These are phyloP conservation scores for Tachina grossa DNA, from an alignment of 2,888 invertebrate species.

Conservation along the genomic window DNA sequence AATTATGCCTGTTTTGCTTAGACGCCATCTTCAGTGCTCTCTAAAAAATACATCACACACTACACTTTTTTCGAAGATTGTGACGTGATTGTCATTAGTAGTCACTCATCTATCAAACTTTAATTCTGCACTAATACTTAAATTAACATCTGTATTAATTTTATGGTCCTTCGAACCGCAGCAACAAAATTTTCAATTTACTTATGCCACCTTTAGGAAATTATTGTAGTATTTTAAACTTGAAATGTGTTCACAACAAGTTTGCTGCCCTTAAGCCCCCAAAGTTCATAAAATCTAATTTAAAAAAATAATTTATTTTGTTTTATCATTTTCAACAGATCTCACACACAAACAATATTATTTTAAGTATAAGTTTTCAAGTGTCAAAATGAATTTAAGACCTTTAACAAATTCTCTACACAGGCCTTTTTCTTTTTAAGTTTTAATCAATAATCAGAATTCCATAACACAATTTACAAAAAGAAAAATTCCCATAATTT, in stretches of 20 bases:
- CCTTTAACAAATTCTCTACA: not conserved
- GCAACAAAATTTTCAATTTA: not conserved
- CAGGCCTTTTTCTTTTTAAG: not conserved
- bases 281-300: not conserved
- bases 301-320: not conserved
- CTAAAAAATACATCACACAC: too few species aligned
- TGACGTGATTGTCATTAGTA: too few species aligned
- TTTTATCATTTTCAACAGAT: not conserved
- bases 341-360: not conserved
- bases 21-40: too few species aligned
- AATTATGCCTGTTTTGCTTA: too few species aligned
- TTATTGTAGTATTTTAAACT: not conserved
- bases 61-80: too few species aligned
- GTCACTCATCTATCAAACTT: too few species aligned
- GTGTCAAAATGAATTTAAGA: not conserved
- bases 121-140: too few species aligned
- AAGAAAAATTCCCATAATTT: slow-evolving; percentile 37
- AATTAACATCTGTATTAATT: too few species aligned
- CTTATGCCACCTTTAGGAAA: not conserved
- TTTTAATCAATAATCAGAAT: slow-evolving; percentile 4
- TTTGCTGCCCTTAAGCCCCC: not conserved
- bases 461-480: not conserved
- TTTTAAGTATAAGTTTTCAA: not conserved
- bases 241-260: not conserved
- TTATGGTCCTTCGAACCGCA: too few species aligned